Conservation (phyloP, 1,140 invertebrate genomes). For the Himalopsyche phryganea region DNA sequence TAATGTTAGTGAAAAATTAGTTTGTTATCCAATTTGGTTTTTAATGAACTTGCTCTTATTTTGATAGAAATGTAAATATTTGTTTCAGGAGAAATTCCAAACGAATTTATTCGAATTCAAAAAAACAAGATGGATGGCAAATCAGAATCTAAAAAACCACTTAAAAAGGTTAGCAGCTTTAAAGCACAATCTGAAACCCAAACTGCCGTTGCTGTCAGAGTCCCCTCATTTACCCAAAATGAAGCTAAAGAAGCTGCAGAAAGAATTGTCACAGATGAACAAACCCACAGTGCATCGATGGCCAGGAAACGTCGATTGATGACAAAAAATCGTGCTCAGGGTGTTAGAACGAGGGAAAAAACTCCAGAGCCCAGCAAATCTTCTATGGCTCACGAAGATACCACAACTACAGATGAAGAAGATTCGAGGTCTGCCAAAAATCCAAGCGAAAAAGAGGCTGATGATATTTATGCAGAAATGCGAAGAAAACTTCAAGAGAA, state of each 20-base stretch:
- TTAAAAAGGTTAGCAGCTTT: conserved; percentile 29
- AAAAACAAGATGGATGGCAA: conserved; percentile 7
- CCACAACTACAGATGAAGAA: conserved; percentile 50
- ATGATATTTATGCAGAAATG: conserved; percentile 51
- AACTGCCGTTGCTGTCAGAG: conserved; percentile 36
- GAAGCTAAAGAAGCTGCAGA: conserved; percentile 34
- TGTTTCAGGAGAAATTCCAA: too few species aligned
- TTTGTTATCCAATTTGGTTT: too few species aligned
- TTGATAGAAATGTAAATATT: too few species aligned
- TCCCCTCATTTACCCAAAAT: conserved; percentile 33
- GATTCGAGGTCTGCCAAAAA: conserved; percentile 35
- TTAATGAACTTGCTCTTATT: too few species aligned
- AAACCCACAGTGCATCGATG: conserved; percentile 46
- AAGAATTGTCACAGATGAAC: conserved; percentile 45
- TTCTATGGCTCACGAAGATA: conserved; percentile 45
- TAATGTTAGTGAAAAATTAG: too few species aligned
- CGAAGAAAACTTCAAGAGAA: conserved; percentile 47
- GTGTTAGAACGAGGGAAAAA: conserved; percentile 53
- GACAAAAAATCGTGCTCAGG: conserved; percentile 50
- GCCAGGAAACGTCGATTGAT: conserved; percentile 51
- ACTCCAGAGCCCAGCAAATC: conserved; percentile 53
- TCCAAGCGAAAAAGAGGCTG: conserved; percentile 44
- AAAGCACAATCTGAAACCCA: conserved; percentile 43
- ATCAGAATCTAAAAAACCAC: conserved; percentile 10
- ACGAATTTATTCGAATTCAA: too few species aligned